phyloP scores from a whole-genome alignment of 2,888 invertebrate genomes.

The Embidobia sp. region DNA sequence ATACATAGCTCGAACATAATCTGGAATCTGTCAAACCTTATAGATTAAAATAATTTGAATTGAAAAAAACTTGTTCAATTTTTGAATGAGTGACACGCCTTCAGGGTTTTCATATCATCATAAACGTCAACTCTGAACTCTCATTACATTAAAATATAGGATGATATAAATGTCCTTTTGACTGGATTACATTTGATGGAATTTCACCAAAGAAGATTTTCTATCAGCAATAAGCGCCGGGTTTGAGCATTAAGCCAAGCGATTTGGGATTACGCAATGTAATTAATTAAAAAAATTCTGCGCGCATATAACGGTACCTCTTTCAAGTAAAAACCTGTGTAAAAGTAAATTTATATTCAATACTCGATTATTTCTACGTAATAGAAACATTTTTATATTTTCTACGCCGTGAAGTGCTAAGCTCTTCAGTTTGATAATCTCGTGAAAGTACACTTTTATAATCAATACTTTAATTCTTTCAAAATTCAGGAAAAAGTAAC shows the following conservation, averaged over 20 bases:
- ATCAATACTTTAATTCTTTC: no score
- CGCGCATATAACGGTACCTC: background rate
- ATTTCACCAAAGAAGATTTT: conserved; percentile 10
- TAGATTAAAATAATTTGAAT: no score
- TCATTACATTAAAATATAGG: conserved; percentile 28
- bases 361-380: background rate
- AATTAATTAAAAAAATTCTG: background rate
- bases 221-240: background rate
- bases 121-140: conserved; percentile 11
- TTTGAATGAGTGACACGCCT: no score
- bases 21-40: no score
- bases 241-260: background rate
- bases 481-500: no score
- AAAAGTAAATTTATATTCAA: conserved; percentile 4
- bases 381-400: background rate
- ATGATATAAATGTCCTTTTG: no score
- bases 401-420: background rate
- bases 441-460: background rate
- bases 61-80: no score
- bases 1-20: no score
- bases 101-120: background rate
- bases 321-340: conserved; percentile 1
- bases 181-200: conserved; percentile 5
- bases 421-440: background rate
- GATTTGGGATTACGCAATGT: background rate